Conservation (phyloP, 2,113 vertebrate species). For the Oxygymnocypris stewartii region DNA sequence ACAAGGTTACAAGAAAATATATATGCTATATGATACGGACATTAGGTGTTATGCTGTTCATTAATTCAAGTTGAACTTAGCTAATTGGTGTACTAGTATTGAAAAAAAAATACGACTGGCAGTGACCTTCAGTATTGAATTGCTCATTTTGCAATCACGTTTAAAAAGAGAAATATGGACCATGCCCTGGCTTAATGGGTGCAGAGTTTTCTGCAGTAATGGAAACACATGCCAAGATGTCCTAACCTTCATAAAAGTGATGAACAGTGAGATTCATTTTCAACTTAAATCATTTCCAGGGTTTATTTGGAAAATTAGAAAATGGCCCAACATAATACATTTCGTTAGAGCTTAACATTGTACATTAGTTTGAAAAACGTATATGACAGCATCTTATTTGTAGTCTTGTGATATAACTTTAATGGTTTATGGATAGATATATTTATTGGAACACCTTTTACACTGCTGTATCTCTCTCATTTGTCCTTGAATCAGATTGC, state of each 20-base stretch:
- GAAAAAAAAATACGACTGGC: neutral
- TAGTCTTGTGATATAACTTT: neutral
- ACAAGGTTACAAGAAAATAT: neutral
- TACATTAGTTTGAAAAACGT: neutral
- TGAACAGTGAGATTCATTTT: neutral
- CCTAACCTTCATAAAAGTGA: constrained; percentile 3
- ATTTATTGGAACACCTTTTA: neutral
- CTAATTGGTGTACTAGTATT: neutral
- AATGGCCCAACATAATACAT: neutral
- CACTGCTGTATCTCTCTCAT: neutral
- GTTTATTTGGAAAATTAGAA: neutral
- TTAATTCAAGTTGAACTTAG: neutral
- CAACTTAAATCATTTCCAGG: neutral
- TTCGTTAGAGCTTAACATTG: neutral
- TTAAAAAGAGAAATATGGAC: neutral
- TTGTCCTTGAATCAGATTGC: neutral
- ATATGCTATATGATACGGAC: neutral
- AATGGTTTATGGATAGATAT: neutral
- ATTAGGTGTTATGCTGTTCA: neutral
- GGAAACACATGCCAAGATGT: constrained; percentile 3
- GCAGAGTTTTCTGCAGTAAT: neutral
- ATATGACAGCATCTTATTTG: neutral
- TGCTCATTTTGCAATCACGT: neutral
- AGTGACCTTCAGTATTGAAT: neutral
- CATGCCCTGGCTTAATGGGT: neutral